Evolutionary conservation across 2,113 vertebrate species (phyloP), one percentile per base, ranked within the genome.

Genomic region (Mobula birostris): DNA sequence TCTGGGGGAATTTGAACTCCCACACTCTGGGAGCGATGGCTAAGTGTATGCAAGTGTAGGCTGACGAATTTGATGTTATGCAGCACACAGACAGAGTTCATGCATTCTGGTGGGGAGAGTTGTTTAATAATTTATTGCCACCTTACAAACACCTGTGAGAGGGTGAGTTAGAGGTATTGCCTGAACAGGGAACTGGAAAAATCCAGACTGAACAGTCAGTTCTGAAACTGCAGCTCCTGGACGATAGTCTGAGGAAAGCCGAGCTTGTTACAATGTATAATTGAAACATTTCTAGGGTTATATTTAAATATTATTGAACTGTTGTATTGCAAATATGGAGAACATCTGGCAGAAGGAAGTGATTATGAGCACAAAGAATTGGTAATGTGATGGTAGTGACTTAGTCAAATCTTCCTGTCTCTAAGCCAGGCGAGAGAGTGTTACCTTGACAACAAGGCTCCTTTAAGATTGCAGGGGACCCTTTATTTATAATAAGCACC

Each of bases 391-490:
- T 68, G 85, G 1, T n/a, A 15, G 29, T 66, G 61, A 36, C 85
- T 90, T 90, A 32, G 85, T 66, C 61, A 90, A 66, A 90, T 90
- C 85, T 66, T 68, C 85, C 29, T 90, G 29, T 66, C 63, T 68
- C 61, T 66, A 15, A 32, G 66, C 85, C 85, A 32, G 61, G 29
- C 61, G n/a, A 88, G 83, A 66, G 58, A 56, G 15, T 19, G 85
- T 90, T 90, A 90, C 85, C 85, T 90, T 90, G 85, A 90, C 61
- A n/a, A 90, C 85, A 90, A 63, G 85, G 58, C 29, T 90, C 85
- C 85, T 90, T 90, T 90, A 90, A 90, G 85, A 66, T 63, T 90
- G 85, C 85, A 90, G 29, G 85, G 85, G n/a, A 90, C 85, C 32
- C 85, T 90, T 14, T 63, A 88, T 63, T 88, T 63, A n/a, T 88